Base-by-base conservation (phyloP, 1,140 invertebrate species). In the Cherax quadricarinatus region DNA sequence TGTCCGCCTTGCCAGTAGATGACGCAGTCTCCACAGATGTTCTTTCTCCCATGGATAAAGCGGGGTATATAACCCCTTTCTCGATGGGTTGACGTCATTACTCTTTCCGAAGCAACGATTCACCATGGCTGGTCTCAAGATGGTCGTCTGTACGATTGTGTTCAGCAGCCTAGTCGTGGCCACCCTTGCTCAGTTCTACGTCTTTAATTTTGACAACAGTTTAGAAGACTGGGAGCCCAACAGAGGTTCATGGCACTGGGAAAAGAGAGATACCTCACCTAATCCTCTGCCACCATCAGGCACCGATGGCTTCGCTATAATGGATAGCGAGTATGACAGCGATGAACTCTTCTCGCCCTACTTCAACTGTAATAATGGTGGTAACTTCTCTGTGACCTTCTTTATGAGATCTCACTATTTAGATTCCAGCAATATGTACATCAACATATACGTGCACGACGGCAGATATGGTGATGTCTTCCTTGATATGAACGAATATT, bases 261-360 rank as follows among this genome's bases (percentile, higher is more conserved):
- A 57, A n/a, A 53, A 89, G 18, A 21, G 60, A 41, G 21, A 60
- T 18, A 48, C 2, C 30, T 48, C 82, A 41, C 48, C 53, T 78
- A 62, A 14, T 49, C n/a, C 66, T n/a, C 30, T 70, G 6, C 57
- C 51, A 5, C 24, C 48, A 62, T 53, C 14, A 18, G n/a, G 21
- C 24, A 41, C 81, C 3, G 53, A 70, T 3, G 87, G 87, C 57
- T 82, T 89, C 14, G 87, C 79, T 10, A 60, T 89, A n/a, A 82
- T 89, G 87, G 87, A 89, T 79, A 66, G 18, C 2, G 48, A 30
- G 4, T 49, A 24, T 16, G 24, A 48, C 79, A 89, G 87, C 62
- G 87, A 81, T 30, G 87, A 89, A 24, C 87, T 89, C 12, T 89
- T 66, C 87, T 70, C 87, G 30, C 79, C 78, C n/a, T 81, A 89